These are phyloP conservation scores for Dryococelus australis DNA, from an alignment of 2,888 invertebrate species.

Conservation along the genomic window DNA sequence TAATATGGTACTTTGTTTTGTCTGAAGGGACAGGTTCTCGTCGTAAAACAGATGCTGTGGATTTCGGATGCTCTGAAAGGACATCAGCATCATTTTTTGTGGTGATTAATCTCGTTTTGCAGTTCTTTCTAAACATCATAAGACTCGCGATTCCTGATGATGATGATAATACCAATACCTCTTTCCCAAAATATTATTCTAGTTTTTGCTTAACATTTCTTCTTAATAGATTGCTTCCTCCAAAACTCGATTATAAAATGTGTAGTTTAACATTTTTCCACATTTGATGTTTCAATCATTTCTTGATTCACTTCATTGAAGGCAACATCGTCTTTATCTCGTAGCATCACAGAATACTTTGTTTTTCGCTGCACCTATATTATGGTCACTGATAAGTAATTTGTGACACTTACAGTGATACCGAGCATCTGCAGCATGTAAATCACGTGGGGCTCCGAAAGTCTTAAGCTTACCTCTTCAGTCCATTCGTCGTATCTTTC, in stretches of 20 bases:
- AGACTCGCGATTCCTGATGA: background rate
- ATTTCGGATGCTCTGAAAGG: too few species aligned
- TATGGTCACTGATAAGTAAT: background rate
- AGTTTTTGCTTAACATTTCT: background rate
- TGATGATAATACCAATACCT: background rate
- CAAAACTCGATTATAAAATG: background rate
- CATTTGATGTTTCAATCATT: conserved; percentile 6
- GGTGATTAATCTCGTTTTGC: background rate
- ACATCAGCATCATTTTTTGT: background rate
- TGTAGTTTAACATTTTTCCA: background rate
- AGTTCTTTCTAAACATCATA: background rate
- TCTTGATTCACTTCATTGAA: background rate
- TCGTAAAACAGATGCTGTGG: too few species aligned
- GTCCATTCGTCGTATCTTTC: background rate
- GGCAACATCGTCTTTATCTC: background rate
- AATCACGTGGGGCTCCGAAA: background rate
- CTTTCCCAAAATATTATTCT: background rate
- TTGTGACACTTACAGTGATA: background rate
- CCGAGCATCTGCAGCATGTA: background rate
- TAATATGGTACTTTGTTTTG: too few species aligned
- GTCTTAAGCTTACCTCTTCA: background rate
- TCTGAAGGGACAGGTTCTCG: too few species aligned
- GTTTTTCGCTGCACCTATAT: background rate
- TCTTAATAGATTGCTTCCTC: background rate
- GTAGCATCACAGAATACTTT: background rate